These are phyloP conservation scores for Toxotes lorentzi DNA, from an alignment of 2,797 vertebrate genomes.

Conservation along the genomic window DNA sequence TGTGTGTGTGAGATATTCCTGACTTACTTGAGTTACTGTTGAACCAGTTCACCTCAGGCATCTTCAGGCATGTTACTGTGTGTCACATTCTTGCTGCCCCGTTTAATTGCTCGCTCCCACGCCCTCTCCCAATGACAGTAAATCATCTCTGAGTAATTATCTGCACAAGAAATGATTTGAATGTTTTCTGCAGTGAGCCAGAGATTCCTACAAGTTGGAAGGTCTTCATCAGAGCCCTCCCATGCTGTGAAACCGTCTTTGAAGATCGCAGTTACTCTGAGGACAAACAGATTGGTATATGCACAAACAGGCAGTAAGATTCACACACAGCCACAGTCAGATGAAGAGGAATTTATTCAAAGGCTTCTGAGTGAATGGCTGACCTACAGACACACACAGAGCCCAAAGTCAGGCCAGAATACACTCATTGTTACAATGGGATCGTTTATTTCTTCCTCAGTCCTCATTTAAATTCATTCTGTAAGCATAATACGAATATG, in stretches of 20 bases:
- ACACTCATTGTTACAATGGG: conserved; percentile 12
- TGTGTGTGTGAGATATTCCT: neutral
- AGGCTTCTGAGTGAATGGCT: too few species aligned
- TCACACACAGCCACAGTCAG: neutral
- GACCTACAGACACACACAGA: too few species aligned
- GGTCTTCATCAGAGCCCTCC: conserved; percentile 14
- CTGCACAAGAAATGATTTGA: conserved; percentile 31
- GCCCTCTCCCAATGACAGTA: conserved; percentile 24
- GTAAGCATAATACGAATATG: neutral
- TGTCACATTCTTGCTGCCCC: conserved; percentile 16
- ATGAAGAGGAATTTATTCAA: too few species aligned
- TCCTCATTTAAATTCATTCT: conserved; percentile 3
- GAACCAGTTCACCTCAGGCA: conserved; percentile 28
- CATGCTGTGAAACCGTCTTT: conserved; percentile 39
- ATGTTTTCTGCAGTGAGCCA: conserved; percentile 30
- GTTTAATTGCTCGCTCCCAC: conserved; percentile 40
- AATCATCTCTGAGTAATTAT: conserved; percentile 60
- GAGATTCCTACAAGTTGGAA: conserved; percentile 24
- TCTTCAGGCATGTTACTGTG: neutral
- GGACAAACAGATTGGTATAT: conserved; percentile 10
- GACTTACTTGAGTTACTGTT: neutral
- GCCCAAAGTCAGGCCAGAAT: neutral
- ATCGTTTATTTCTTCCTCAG: conserved; percentile 10
- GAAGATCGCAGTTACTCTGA: conserved; percentile 27
- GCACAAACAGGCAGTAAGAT: conserved; percentile 14